Conservation (phyloP, 1,140 invertebrate genomes). For the Planococcus citri region DNA sequence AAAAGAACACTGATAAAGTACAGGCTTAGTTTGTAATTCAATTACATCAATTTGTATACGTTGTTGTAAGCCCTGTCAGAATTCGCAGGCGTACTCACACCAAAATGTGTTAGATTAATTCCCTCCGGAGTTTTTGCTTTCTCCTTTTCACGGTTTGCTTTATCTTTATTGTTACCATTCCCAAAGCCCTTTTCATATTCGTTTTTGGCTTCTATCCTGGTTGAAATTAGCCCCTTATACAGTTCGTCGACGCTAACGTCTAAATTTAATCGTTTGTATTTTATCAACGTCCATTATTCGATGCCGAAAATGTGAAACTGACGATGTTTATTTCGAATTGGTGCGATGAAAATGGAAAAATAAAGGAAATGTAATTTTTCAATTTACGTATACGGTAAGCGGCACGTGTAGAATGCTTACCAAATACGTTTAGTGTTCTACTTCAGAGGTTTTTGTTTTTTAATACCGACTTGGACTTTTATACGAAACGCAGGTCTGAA, state of each 20-base stretch:
- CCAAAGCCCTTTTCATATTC: slow-evolving; percentile 6
- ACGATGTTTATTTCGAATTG: neutral
- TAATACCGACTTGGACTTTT: too few relatives aligned
- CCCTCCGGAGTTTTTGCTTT: slow-evolving; percentile 1
- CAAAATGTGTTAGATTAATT: neutral
- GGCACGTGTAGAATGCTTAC: too few relatives aligned
- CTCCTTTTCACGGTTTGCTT: slow-evolving; percentile 4
- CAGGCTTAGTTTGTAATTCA: neutral
- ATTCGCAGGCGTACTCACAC: slow-evolving; percentile 1
- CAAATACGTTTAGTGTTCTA: too few relatives aligned
- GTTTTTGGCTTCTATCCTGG: neutral
- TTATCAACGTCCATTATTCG: neutral
- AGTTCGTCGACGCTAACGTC: neutral
- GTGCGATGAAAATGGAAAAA: slow-evolving; percentile 3
- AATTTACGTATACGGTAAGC: neutral
- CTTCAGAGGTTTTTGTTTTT: too few relatives aligned
- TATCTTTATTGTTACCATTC: neutral
- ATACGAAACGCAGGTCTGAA: too few relatives aligned
- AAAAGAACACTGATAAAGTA: neutral
- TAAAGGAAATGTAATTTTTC: neutral
- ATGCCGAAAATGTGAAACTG: neutral
- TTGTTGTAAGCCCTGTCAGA: neutral
- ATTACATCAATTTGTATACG: slow-evolving; percentile 7
- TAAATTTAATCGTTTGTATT: slow-evolving; percentile 8
- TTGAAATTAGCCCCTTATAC: neutral